Base-by-base conservation (phyloP, 2,888 invertebrate species). In the Platycheirus rosarum region DNA sequence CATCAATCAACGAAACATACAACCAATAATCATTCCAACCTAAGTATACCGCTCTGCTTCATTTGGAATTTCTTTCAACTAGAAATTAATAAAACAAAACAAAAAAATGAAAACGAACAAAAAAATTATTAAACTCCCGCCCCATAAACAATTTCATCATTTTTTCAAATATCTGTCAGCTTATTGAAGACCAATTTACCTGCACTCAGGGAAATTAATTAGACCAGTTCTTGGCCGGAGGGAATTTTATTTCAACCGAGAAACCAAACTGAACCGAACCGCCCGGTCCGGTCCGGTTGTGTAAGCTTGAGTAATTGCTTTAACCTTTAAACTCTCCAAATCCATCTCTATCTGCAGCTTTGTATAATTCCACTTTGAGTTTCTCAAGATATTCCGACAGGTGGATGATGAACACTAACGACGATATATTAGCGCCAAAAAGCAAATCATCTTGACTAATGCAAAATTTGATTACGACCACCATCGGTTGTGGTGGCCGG, bases 371-470 rank as follows among this genome's bases (percentile, higher is more conserved):
- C 51, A 76, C 66, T 71, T 80, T 70, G 69, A 70, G 53, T 80
- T 75, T 80, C 80, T 80, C 65, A 75, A 71, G 76, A 40, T 71
- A 62, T 62, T 77, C 76, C 53, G 76, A 82, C 82, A 82, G 82
- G 82, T 82, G 76, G 82, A 82, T 82, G 82, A 77, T 82, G 82
- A 82, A 77, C 71, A 71, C 77, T 76, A 76, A 82, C 76, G 82
- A 82, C 82, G 77, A 82, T 82, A 71, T 82, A 82, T 82, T 82
- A 82, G 71, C 82, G 77, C 82, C 82, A 77, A 82, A 82, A 82
- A 82, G 82, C 82, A 82, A 82, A 82, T 82, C 82, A 82, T 82
- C 82, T 82, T 82, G 77, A 76, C 82, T 82, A 82, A 82, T 82
- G 82, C 82, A 82, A 82, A 82, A 82, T 82, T 82, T 82, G 82